phyloP scores from a whole-genome alignment of 2,797 vertebrate genomes.

The Danionella dracula region DNA sequence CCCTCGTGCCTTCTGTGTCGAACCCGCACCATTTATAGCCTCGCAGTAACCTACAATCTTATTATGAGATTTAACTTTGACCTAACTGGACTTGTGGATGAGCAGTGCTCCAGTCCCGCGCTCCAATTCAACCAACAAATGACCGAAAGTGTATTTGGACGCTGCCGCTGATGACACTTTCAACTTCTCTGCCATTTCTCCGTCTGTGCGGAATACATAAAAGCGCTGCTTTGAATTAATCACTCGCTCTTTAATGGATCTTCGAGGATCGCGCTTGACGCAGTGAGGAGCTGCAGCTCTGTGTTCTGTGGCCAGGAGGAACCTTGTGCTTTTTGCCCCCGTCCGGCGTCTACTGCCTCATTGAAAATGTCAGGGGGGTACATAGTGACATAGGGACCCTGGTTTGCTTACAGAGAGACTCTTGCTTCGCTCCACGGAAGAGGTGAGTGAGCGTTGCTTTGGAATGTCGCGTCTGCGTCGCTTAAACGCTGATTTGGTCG shows the following conservation, averaged over 20 bases:
- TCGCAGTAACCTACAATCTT: conserved; percentile 70
- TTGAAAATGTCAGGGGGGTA: conserved; percentile 54
- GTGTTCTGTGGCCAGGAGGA: conserved; percentile 52
- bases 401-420: conserved; percentile 55
- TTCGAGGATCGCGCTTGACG: conserved; percentile 71
- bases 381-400: conserved; percentile 56
- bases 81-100: conserved; percentile 64
- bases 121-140: conserved; percentile 53
- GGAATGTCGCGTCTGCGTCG: conserved; percentile 16
- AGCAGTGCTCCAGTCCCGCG: conserved; percentile 44
- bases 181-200: conserved; percentile 46
- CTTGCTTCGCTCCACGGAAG: conserved; percentile 49
- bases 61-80: conserved; percentile 73
- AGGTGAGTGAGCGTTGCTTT: conserved; percentile 61
- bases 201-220: conserved; percentile 58
- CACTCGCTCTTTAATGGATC: conserved; percentile 72
- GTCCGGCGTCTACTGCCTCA: conserved; percentile 45
- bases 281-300: conserved; percentile 68
- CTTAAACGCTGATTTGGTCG: background rate
- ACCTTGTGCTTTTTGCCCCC: conserved; percentile 50
- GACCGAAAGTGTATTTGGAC: conserved; percentile 60
- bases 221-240: conserved; percentile 65
- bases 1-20: conserved; percentile 52
- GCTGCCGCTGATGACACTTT: conserved; percentile 59
- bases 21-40: conserved; percentile 71